Percentiles rank a stretch among this genome's conserved stretches.
phyloP scores from a whole-genome alignment of 2,797 vertebrate genomes.

The Centroberyx gerrardi region DNA sequence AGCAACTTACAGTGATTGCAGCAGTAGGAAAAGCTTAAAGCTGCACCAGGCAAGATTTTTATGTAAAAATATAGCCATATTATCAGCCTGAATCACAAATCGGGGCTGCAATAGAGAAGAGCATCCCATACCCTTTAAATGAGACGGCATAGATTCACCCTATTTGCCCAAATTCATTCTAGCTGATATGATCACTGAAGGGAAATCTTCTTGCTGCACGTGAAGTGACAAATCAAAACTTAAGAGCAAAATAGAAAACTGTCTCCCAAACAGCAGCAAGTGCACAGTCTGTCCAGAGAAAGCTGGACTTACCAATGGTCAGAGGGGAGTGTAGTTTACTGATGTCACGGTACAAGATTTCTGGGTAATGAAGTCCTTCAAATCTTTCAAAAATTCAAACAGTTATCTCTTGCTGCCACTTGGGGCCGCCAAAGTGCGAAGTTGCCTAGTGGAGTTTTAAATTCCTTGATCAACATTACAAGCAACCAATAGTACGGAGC shows the following conservation, averaged over 20 bases:
- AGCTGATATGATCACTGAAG: constrained; percentile 39
- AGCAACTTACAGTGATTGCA: constrained; percentile 43
- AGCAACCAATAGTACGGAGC: neutral
- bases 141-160: constrained; percentile 54
- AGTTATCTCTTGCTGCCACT: constrained; percentile 71
- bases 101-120: constrained; percentile 27
- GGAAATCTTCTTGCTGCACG: constrained; percentile 18
- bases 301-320: constrained; percentile 35
- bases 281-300: constrained; percentile 18
- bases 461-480: constrained; percentile 14
- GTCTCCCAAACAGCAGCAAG: constrained; percentile 21
- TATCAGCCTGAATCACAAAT: constrained; percentile 45
- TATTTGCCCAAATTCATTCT: constrained; percentile 56
- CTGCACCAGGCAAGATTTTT: constrained; percentile 33
- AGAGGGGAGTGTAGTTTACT: constrained; percentile 42
- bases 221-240: constrained; percentile 39
- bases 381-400: constrained; percentile 40
- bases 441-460: constrained; percentile 32
- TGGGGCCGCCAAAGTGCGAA: constrained; percentile 15
- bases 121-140: constrained; percentile 33
- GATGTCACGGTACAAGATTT: constrained; percentile 46
- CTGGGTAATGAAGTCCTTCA: constrained; percentile 69
- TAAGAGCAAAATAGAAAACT: constrained; percentile 56
- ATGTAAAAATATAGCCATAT: constrained; percentile 21
- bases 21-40: constrained; percentile 23